Evolutionary conservation across 2,888 invertebrate species (phyloP).

Genomic region (Temnothorax unifasciatus): DNA sequence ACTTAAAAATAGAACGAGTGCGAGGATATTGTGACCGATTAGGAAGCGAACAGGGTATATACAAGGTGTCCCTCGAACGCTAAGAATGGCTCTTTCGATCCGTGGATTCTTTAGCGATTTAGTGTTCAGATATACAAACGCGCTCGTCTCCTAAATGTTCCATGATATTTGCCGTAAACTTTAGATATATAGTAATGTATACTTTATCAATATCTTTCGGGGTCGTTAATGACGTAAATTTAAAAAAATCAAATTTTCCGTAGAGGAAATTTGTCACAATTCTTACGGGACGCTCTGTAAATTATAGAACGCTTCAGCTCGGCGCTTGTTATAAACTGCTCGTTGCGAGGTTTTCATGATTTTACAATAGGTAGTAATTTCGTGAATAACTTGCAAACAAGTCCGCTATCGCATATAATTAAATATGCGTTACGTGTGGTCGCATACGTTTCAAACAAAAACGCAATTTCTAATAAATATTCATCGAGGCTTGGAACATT

Average conservation of each 20-base stretch:
- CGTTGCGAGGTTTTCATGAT: neutral
- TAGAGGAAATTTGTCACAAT: neutral
- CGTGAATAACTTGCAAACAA: neutral
- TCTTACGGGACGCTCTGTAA: neutral
- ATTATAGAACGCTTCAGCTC: neutral
- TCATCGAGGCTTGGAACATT: neutral
- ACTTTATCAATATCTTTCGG: neutral
- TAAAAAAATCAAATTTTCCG: neutral
- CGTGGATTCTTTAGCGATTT: neutral
- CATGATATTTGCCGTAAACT: neutral
- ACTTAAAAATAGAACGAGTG: conserved; percentile 41
- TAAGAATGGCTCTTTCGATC: neutral
- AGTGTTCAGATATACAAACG: neutral
- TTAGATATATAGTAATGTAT: neutral
- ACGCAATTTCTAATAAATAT: conserved; percentile 9
- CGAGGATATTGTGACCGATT: conserved; percentile 44
- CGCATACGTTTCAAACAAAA: neutral
- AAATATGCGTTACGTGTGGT: neutral
- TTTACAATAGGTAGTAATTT: neutral
- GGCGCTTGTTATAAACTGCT: neutral
- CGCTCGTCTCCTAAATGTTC: neutral
- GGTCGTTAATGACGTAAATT: neutral
- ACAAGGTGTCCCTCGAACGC: conserved; percentile 10
- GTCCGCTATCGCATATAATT: neutral
- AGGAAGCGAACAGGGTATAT: conserved; percentile 17